Percentiles rank a stretch among this genome's conserved stretches.
These are phyloP conservation scores for Oopsacas minuta DNA, from an alignment of 37 sponge, comb jelly and placozoan genomes.

Conservation along the genomic window DNA sequence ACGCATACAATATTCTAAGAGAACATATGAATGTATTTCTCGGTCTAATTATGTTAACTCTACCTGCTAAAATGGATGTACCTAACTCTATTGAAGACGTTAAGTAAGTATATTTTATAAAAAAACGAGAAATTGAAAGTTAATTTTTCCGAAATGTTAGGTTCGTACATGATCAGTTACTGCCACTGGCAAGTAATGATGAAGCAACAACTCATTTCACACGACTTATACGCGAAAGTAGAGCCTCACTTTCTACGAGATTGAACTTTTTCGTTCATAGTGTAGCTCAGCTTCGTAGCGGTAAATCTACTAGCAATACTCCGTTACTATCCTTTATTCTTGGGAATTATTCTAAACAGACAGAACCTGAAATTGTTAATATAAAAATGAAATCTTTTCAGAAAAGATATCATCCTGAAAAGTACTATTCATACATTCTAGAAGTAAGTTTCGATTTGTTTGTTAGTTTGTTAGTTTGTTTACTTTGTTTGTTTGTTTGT, in stretches of 20 bases:
- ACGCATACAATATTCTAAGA: conserved; percentile 67
- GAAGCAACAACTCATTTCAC: conserved; percentile 12
- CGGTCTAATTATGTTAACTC: conserved; percentile 62
- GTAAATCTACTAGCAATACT: not conserved
- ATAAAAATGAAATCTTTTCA: conserved; percentile 40
- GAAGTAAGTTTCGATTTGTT: not conserved
- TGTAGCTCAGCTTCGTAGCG: conserved; percentile 61
- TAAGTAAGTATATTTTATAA: conserved; percentile 30
- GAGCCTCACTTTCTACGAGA: conserved; percentile 49
- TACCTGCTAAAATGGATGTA: conserved; percentile 50
- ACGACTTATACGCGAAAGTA: conserved; percentile 25
- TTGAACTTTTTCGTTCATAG: conserved; percentile 90
- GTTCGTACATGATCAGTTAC: conserved; percentile 10
- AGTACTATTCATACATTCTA: conserved; percentile 24
- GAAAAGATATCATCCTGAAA: conserved; percentile 54
- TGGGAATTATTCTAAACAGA: conserved; percentile 18
- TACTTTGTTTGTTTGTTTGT: not conserved
- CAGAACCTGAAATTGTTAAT: not conserved
- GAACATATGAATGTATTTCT: conserved; percentile 46
- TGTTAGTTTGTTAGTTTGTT: not conserved
- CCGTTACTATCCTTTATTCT: conserved; percentile 26
- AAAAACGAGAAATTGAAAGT: not conserved
- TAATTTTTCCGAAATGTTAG: not conserved
- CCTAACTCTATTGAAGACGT: conserved; percentile 56
- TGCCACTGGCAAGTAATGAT: not conserved